Evolutionary conservation across 64 coral and sea anemone species (phyloP).

Genomic region (Montipora sp.): DNA sequence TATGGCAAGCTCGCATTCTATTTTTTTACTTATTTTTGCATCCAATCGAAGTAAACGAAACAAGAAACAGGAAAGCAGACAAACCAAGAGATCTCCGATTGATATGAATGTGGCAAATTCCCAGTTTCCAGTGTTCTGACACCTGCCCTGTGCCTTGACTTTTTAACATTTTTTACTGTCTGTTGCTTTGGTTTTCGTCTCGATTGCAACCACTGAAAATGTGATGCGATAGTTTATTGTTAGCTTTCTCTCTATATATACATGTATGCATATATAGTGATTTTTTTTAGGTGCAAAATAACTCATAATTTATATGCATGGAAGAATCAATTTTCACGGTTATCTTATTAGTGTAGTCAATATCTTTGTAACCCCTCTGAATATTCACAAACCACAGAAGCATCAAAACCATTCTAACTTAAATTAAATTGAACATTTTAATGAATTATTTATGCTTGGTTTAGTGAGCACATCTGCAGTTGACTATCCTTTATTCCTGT

Average conservation of each 20-base stretch:
- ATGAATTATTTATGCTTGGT: not conserved
- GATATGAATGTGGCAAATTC: too few species aligned
- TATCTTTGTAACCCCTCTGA: not conserved
- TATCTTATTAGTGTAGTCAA: not conserved
- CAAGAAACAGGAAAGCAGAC: too few species aligned
- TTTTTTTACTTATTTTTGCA: too few species aligned
- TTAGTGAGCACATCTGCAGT: not conserved
- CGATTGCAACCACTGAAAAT: not conserved
- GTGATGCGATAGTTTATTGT: not conserved
- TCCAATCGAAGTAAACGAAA: too few species aligned
- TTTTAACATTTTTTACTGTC: not conserved
- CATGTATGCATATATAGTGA: not conserved
- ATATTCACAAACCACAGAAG: not conserved
- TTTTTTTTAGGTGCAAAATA: not conserved
- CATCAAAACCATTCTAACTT: not conserved
- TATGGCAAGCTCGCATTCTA: too few species aligned
- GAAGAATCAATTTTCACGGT: not conserved
- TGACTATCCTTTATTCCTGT: not conserved
- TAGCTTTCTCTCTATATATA: not conserved
- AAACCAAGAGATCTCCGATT: too few species aligned
- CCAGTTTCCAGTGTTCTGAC: not conserved
- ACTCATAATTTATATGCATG: not conserved
- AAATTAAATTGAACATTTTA: not conserved
- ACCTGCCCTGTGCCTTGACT: not conserved
- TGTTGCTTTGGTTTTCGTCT: not conserved